These are phyloP conservation scores for Ditylenchus weischeri DNA, from an alignment of 2,888 invertebrate species.

Conservation along the genomic window DNA sequence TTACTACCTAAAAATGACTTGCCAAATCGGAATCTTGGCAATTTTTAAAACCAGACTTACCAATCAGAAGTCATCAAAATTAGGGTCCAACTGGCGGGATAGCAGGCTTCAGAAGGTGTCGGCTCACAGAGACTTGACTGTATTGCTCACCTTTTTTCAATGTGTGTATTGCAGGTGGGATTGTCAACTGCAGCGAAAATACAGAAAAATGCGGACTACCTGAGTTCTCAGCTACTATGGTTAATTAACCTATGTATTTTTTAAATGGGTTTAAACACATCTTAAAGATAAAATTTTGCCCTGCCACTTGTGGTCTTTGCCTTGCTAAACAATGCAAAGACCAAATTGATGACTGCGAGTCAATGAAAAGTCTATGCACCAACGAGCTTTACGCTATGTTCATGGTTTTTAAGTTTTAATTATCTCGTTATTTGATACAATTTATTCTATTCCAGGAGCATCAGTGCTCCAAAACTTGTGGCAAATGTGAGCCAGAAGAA, in stretches of 20 bases:
- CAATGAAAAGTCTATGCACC: constrained; percentile 39
- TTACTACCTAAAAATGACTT: no score
- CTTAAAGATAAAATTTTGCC: constrained; percentile 37
- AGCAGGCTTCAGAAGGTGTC: no score
- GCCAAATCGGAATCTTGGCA: no score
- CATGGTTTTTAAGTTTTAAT: constrained; percentile 36
- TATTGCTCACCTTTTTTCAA: no score
- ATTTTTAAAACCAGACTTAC: no score
- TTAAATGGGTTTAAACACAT: neutral
- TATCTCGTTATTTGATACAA: neutral
- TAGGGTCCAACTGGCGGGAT: no score
- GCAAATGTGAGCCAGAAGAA: constrained; percentile 31
- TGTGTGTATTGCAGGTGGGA: constrained; percentile 26
- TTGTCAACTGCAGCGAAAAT: constrained; percentile 38
- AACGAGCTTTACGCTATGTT: constrained; percentile 40
- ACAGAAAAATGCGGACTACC: constrained; percentile 27
- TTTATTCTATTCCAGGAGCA: neutral
- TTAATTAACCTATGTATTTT: neutral
- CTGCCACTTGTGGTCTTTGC: constrained; percentile 40
- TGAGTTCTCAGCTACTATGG: constrained; percentile 38
- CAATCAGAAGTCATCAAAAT: no score
- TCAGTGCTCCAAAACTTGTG: constrained; percentile 26
- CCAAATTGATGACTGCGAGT: constrained; percentile 41
- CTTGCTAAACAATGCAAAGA: constrained; percentile 35
- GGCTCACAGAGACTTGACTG: no score